Percentiles rank a stretch among this genome's conserved stretches.
These are phyloP conservation scores for Dryococelus australis DNA, from an alignment of 2,888 invertebrate species.

Conservation along the genomic window DNA sequence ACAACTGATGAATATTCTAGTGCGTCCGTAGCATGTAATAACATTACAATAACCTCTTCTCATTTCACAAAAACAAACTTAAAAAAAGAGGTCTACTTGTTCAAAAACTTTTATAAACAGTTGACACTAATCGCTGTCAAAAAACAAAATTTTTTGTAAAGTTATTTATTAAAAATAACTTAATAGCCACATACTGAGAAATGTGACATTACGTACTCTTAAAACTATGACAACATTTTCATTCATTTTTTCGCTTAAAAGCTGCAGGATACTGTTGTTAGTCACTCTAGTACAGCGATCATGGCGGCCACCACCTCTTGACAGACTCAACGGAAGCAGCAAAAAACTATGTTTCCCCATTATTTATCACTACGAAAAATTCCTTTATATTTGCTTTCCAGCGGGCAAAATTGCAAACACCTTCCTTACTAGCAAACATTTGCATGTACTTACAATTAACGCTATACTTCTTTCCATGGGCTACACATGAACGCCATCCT, in stretches of 20 bases:
- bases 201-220: background rate
- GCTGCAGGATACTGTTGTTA: background rate
- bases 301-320: background rate
- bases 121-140: background rate
- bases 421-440: background rate
- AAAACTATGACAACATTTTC: background rate
- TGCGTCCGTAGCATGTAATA: no score
- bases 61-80: background rate
- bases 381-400: background rate
- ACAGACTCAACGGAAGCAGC: background rate
- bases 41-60: no score
- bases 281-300: background rate
- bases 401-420: background rate
- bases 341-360: background rate
- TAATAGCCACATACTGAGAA: background rate
- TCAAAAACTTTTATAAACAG: background rate
- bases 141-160: background rate
- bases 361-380: background rate
- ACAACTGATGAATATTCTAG: background rate
- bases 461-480: slow-evolving; percentile 1
- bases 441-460: background rate
- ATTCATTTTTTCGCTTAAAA: background rate
- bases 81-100: background rate
- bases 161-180: background rate
- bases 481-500: background rate